Base-by-base conservation (phyloP, 2,113 vertebrate genomes). In the Pseudorasbora parva region DNA sequence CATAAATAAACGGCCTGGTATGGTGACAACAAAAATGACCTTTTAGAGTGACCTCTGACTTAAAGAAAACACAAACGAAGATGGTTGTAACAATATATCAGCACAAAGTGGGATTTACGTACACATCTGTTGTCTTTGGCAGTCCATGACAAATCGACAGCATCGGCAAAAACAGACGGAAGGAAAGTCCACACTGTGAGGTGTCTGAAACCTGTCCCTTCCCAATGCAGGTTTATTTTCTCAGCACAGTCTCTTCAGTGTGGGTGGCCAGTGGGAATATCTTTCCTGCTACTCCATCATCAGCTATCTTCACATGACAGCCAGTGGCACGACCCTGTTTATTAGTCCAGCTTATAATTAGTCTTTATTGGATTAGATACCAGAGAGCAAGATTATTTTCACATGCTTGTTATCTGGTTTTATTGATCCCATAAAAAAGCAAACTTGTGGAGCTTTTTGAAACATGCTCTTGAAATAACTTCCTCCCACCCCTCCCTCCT, bases 391-490 rank as follows among this genome's bases (percentile, higher is more conserved):
- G 64, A 89, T 92, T 91, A 89, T 90, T 88, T 88, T 92, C 90
- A 86, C 86, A 84, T 84, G 91, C 86, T 88, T 88, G 87, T 92
- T 90, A 88, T 91, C 82, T 87, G 76, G 87, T 89, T 92, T 92
- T 91, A 92, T 88, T 91, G 86, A 91, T 88, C 88, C 84, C 59
- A 82, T 91, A 83, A 90, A 89, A 86, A 88, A 86, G 56, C 57
- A 79, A 90, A 87, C 66, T 83, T 78, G 45, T 12, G 56, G 83
- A 82, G 4, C 49, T 85, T 84, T 90, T 80, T 86, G 15, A 19
- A 23, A 66, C 62, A 62, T 19, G 57, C 84, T 51, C 82, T 87
- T 78, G 82, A 88, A 88, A 89, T 74, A 77, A 82, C 78, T 86
- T 86, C 51, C 82, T 88, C 56, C 69, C 64, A 54, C 43, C 60